These are phyloP conservation scores for Conus betulinus DNA, from an alignment of 1,140 invertebrate genomes.

Conservation along the genomic window DNA sequence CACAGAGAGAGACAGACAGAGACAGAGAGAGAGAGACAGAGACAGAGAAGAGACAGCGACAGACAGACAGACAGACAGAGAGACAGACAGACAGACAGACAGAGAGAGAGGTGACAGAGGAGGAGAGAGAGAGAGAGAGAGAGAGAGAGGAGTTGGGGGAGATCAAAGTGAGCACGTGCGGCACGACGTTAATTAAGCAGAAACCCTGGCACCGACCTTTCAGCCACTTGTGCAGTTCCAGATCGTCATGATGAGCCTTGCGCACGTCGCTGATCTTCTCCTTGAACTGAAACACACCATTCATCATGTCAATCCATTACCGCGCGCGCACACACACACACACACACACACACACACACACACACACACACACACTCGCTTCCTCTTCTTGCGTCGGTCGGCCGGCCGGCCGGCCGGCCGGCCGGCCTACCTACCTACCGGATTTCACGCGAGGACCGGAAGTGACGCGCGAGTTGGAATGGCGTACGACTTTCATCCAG, in stretches of 20 bases:
- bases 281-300: conserved; percentile 41
- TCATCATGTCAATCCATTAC: too few species aligned
- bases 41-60: background rate
- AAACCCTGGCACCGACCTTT: conserved; percentile 43
- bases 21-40: background rate
- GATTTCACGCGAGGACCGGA: too few species aligned
- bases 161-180: too few species aligned
- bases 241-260: conserved; percentile 47
- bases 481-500: too few species aligned
- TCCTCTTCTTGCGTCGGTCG: too few species aligned
- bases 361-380: too few species aligned
- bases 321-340: too few species aligned
- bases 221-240: conserved; percentile 58
- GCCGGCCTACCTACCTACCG: too few species aligned
- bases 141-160: too few species aligned
- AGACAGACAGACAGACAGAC: background rate
- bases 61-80: background rate
- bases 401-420: too few species aligned
- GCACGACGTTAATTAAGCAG: too few species aligned
- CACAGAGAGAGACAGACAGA: background rate
- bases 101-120: background rate
- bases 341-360: background rate
- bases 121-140: background rate
- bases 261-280: conserved; percentile 43
- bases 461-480: too few species aligned